phyloP scores from a whole-genome alignment of 2,888 invertebrate species.

The Blera fallax region DNA sequence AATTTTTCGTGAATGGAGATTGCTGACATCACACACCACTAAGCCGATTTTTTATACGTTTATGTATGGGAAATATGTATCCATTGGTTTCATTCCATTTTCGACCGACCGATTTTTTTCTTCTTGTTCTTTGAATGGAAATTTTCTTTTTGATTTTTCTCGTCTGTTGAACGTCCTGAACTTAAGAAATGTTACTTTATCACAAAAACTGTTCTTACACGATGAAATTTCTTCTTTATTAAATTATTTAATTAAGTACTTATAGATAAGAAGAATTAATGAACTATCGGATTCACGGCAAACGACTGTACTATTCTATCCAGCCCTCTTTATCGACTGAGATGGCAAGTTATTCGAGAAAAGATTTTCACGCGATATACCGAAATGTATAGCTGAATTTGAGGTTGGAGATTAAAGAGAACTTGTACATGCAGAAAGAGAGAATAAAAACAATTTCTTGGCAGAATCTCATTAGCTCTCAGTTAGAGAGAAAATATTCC shows the following conservation, averaged over 20 bases:
- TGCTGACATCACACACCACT: conserved; percentile 11
- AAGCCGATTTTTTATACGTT: not conserved
- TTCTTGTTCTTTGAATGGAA: not conserved
- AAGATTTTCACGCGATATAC: not conserved
- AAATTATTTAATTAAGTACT: conserved; percentile 22
- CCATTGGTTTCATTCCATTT: conserved; percentile 2
- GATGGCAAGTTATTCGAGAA: conserved; percentile 2
- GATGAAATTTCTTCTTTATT: not conserved
- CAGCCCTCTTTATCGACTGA: conserved; percentile 34
- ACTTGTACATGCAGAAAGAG: not conserved
- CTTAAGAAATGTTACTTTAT: not conserved
- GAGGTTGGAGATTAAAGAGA: not conserved
- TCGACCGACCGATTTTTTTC: not conserved
- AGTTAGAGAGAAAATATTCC: not conserved
- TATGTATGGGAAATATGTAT: conserved; percentile 10
- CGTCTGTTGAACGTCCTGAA: not conserved
- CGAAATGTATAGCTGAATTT: not conserved
- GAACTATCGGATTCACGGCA: not conserved
- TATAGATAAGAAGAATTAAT: conserved; percentile 11
- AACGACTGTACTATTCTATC: not conserved
- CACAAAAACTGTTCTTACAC: not conserved
- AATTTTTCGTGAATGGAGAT: not conserved
- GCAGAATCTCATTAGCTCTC: not conserved
- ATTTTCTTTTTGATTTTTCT: not conserved
- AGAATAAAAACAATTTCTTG: not conserved